phyloP scores from a whole-genome alignment of 2,113 vertebrate species.

The Lagopus leucura region DNA sequence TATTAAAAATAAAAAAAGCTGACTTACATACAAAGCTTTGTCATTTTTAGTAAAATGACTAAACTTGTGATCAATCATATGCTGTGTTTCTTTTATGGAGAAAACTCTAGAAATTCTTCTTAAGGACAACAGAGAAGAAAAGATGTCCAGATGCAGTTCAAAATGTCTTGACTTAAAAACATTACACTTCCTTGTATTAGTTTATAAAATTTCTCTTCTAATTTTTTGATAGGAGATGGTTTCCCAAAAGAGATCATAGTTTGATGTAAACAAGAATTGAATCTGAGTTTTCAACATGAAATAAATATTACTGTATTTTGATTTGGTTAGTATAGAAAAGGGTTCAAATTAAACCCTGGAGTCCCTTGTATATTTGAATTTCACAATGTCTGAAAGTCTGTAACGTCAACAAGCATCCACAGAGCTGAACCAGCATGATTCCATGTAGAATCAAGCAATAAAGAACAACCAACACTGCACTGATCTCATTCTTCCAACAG shows the following conservation, averaged over 20 bases:
- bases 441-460: not conserved
- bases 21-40: not conserved
- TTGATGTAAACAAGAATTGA: not conserved
- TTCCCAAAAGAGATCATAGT: accelerated
- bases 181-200: accelerated
- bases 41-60: not conserved
- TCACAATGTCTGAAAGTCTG: not conserved
- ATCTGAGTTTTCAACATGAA: not conserved
- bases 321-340: not conserved
- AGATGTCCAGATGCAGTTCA: not conserved
- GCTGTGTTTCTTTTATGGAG: accelerated
- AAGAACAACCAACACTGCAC: accelerated
- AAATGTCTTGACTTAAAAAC: not conserved
- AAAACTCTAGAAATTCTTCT: not conserved
- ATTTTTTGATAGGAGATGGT: not conserved
- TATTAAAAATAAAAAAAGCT: not conserved
- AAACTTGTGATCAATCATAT: not conserved
- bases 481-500: not conserved
- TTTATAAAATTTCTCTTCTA: not conserved
- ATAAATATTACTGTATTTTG: not conserved
- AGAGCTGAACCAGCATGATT: not conserved
- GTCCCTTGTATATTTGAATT: not conserved
- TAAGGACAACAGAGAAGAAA: accelerated
- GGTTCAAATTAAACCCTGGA: not conserved
- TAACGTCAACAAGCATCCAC: not conserved